Percentiles rank a stretch among this genome's conserved stretches.
These are phyloP conservation scores for Otis tarda DNA, from an alignment of 2,113 vertebrate species.

Conservation along the genomic window DNA sequence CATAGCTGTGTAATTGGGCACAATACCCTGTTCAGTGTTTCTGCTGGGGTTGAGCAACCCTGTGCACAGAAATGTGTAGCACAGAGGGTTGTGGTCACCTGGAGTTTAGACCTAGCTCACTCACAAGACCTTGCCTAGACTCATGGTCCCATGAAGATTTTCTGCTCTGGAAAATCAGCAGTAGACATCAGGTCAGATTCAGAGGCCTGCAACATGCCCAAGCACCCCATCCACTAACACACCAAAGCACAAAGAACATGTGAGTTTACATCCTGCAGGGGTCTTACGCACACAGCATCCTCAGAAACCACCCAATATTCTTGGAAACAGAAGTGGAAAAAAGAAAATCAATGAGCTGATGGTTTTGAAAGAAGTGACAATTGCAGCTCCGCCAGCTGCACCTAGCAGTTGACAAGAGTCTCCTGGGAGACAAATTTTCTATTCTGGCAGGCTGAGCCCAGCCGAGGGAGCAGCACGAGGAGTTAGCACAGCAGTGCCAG, in stretches of 20 bases:
- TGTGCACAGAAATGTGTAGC: background rate
- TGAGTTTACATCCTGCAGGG: background rate
- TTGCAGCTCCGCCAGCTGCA: background rate
- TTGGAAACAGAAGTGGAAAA: background rate
- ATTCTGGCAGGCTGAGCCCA: background rate
- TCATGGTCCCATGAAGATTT: background rate
- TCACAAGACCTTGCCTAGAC: background rate
- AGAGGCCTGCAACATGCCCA: background rate
- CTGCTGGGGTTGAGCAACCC: background rate
- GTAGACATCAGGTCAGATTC: background rate
- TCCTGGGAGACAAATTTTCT: background rate
- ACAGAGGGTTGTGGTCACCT: background rate
- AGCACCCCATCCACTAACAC: background rate
- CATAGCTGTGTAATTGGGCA: background rate
- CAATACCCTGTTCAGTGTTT: background rate
- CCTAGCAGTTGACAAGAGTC: background rate
- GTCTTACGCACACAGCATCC: background rate
- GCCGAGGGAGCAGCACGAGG: fast-evolving
- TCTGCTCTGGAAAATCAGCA: background rate
- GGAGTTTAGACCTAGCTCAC: background rate
- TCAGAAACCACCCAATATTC: background rate
- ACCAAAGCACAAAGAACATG: background rate
- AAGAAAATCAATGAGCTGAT: background rate
- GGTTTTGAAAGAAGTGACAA: background rate
- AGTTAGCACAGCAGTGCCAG: background rate